Evolutionary conservation across 2,113 vertebrate genomes (phyloP), one percentile per base, ranked within the genome.

Genomic region (Gadus chalcogrammus): DNA sequence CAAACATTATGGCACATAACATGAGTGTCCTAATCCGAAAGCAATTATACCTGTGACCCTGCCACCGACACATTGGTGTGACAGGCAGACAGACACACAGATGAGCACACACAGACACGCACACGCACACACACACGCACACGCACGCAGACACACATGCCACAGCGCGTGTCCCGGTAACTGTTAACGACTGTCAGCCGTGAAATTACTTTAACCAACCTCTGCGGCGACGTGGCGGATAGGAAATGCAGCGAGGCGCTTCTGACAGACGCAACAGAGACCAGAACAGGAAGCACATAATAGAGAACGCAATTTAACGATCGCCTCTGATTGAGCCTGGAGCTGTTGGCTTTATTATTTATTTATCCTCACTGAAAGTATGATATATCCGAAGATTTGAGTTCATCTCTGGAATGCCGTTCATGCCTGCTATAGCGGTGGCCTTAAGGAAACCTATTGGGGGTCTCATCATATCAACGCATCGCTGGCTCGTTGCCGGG

Each of bases 151-250:
- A 31, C 24, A 24, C 60, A 61, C 61, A 27, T 27, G 3, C 28
- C 28, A 31, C 28, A 31, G 28, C 28, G 28, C 28, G 28, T 9
- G 42, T 48, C 15, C 24, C 28, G 15, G 3, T 24, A 38, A 56
- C 11, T 27, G 62, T 3, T 17, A 16, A 12, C 24, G 65, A 70
- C 48, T 64, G 72, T 74, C 72, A 68, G 61, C 66, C 64, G 66
- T 68, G 71, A 73, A 62, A 67, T 67, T 62, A 61, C 65, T 68
- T 73, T 63, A 73, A 73, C 71, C 71, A 74, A 63, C 72, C 38
- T 73, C 65, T 12, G 18, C 59, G 9, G 24, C 60, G 22, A 55
- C 17, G 24, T 16, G 31, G 16, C 27, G 48, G 31, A 35, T 52
- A 38, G 69, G 69, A 71, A 64, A 69, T 61, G 20, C 67, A 69